These are phyloP conservation scores for Eretmocerus hayati DNA, from an alignment of 2,888 invertebrate genomes.

Conservation along the genomic window DNA sequence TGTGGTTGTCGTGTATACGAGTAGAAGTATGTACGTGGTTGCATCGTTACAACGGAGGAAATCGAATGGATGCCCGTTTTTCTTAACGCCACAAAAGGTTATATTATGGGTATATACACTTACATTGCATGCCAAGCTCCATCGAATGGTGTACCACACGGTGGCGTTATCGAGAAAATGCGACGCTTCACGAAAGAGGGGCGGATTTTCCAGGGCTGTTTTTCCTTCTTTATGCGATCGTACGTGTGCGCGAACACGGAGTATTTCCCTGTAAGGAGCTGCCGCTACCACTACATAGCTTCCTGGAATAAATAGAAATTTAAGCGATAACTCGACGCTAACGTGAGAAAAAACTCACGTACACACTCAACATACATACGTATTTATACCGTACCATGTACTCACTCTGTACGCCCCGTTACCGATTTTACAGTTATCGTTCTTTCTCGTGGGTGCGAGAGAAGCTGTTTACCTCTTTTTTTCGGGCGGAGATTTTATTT, in stretches of 20 bases:
- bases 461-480: background rate
- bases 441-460: background rate
- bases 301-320: slow-evolving; percentile 22
- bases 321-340: slow-evolving; percentile 16
- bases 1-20: too few relatives aligned
- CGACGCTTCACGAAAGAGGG: slow-evolving; percentile 7
- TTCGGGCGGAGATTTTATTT: slow-evolving; percentile 11
- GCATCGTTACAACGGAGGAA: too few relatives aligned
- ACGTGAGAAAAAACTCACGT: background rate
- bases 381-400: too few relatives aligned
- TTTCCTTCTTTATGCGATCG: slow-evolving; percentile 10
- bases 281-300: background rate
- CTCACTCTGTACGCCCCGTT: too few relatives aligned
- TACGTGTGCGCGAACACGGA: slow-evolving; percentile 1
- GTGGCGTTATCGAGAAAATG: slow-evolving; percentile 16
- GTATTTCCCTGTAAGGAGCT: background rate
- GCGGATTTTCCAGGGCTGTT: too few relatives aligned
- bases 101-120: too few relatives aligned
- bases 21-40: too few relatives aligned
- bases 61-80: too few relatives aligned
- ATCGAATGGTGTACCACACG: background rate
- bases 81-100: too few relatives aligned
- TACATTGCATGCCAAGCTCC: too few relatives aligned
- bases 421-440: too few relatives aligned
- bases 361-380: background rate